Evolutionary conservation across 2,888 invertebrate species (phyloP).

Genomic region (Megalurothrips usitatus): DNA sequence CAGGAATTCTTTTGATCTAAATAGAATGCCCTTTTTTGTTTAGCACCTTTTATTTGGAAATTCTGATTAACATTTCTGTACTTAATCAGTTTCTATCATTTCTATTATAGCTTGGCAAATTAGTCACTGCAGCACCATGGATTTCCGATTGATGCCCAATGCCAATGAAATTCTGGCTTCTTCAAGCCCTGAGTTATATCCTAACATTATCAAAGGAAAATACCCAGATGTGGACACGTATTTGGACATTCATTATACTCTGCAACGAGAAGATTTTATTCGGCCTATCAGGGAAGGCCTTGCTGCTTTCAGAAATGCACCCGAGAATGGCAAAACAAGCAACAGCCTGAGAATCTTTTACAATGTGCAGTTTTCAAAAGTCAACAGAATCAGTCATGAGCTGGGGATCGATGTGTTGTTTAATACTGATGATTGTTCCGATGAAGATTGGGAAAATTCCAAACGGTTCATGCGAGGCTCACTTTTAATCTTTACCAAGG

Average conservation of each 20-base stretch:
- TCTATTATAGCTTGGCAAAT: not conserved
- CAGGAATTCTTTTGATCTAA: too few relatives aligned
- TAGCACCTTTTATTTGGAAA: too few relatives aligned
- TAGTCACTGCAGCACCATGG: not conserved
- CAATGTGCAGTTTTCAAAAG: constrained; percentile 49
- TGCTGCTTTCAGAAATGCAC: constrained; percentile 33
- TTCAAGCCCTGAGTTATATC: constrained; percentile 36
- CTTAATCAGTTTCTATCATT: too few relatives aligned
- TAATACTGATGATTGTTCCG: constrained; percentile 42
- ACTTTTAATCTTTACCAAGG: constrained; percentile 64
- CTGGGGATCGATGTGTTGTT: constrained; percentile 37
- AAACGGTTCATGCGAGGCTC: constrained; percentile 67
- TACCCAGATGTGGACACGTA: constrained; percentile 66
- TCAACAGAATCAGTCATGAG: constrained; percentile 36
- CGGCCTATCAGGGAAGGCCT: constrained; percentile 64
- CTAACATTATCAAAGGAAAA: constrained; percentile 58
- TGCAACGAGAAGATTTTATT: constrained; percentile 75
- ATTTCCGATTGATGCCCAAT: constrained; percentile 1
- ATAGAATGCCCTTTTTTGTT: too few relatives aligned
- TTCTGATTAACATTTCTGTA: too few relatives aligned
- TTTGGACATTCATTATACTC: constrained; percentile 70
- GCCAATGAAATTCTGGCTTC: not conserved
- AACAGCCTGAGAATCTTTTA: constrained; percentile 52
- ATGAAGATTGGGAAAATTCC: constrained; percentile 49
- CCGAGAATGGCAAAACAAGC: constrained; percentile 41